Conservation (phyloP, 2,797 vertebrate genomes). For the Rhinella marina region DNA sequence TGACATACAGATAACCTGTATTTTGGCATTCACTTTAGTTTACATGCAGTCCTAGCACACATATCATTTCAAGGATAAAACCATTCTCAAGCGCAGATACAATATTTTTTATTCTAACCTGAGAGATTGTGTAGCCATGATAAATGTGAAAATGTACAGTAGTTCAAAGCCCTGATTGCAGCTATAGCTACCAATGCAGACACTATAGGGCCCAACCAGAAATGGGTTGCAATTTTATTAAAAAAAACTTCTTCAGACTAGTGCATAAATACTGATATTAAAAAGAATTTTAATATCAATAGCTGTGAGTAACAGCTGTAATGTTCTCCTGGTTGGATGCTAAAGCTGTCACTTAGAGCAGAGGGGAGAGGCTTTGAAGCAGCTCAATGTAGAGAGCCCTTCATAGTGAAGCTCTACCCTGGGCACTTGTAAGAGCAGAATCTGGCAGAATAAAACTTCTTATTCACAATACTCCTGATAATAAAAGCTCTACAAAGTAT, state of each 20-base stretch:
- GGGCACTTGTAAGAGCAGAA: no score
- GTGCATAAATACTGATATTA: background rate
- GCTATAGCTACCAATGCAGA: background rate
- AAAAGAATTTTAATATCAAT: background rate
- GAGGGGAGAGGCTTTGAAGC: no score
- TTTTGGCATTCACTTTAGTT: background rate
- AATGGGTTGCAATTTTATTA: background rate
- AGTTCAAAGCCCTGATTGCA: background rate
- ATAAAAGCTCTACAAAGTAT: no score
- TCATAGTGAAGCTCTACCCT: no score
- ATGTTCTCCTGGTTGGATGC: no score
- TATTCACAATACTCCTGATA: no score
- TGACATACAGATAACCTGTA: background rate
- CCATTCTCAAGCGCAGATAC: background rate
- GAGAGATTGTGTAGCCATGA: background rate
- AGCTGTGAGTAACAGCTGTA: no score
- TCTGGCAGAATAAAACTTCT: no score
- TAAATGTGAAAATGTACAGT: background rate
- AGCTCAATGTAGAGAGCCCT: no score
- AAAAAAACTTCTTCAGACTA: background rate
- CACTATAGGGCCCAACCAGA: background rate
- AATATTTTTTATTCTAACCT: background rate
- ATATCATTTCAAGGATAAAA: slow-evolving; percentile 11
- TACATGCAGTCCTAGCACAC: background rate
- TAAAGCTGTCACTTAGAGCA: no score